These are phyloP conservation scores for Enteromius treurensis DNA, from an alignment of 2,797 vertebrate species.

Conservation along the genomic window DNA sequence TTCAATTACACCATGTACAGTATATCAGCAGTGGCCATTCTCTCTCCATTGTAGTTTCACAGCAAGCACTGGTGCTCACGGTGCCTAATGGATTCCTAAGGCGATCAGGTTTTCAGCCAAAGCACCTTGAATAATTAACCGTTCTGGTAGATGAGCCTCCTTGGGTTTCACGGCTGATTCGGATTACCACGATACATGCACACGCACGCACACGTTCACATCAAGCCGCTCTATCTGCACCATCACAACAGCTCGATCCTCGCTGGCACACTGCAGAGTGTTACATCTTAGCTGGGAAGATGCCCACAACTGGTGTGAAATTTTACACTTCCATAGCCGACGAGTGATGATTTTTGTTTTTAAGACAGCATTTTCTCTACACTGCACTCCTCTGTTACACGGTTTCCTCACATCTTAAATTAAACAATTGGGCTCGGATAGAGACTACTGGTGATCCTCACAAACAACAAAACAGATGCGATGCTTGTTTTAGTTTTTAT, in stretches of 20 bases:
- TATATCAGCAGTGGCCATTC: constrained; percentile 22
- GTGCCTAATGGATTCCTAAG: constrained; percentile 69
- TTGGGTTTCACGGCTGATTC: constrained; percentile 74
- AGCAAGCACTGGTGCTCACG: constrained; percentile 53
- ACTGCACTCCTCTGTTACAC: constrained; percentile 1
- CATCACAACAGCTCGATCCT: constrained; percentile 75
- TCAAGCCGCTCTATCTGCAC: constrained; percentile 62
- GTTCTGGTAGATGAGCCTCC: constrained; percentile 69
- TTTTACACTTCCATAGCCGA: constrained; percentile 75
- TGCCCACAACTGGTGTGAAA: constrained; percentile 69
- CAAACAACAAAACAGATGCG: neutral
- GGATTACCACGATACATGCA: constrained; percentile 69
- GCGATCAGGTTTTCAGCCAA: constrained; percentile 77
- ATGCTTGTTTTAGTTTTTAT: constrained; percentile 7
- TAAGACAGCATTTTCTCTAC: constrained; percentile 41
- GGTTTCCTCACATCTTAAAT: constrained; percentile 9
- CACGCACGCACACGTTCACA: constrained; percentile 56
- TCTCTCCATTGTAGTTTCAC: constrained; percentile 40
- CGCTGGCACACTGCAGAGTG: constrained; percentile 63
- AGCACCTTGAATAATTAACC: constrained; percentile 81
- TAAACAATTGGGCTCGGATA: constrained; percentile 10
- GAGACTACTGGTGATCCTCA: neutral
- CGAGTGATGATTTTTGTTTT: constrained; percentile 65
- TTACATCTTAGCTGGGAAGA: constrained; percentile 72
- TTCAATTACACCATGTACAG: constrained; percentile 50